A percentile compares a stretch with the other conserved stretches of the same genome.
Evolutionary conservation across 2,797 vertebrate genomes (phyloP).

Genomic region (Calcarius lapponicus): DNA sequence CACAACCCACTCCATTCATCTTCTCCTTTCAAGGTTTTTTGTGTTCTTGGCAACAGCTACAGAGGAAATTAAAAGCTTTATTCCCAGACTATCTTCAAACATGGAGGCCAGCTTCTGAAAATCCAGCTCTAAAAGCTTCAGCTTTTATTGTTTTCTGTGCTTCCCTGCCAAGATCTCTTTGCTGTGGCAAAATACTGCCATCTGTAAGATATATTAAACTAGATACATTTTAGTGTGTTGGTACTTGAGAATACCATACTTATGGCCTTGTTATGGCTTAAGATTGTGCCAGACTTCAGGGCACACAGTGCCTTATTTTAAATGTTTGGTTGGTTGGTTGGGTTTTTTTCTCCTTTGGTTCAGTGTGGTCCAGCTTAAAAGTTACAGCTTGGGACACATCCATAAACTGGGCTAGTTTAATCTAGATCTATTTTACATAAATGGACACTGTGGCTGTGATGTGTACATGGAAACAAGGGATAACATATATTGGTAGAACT

Average conservation of each 20-base stretch:
- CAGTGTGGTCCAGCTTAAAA: not conserved
- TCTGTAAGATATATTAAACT: not conserved
- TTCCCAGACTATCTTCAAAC: conserved; percentile 31
- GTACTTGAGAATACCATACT: not conserved
- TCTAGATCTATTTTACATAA: not conserved
- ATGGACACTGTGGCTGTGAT: not conserved
- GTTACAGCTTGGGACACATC: not conserved
- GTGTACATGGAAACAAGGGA: not conserved
- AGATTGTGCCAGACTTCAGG: not conserved
- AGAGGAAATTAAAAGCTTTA: conserved; percentile 43
- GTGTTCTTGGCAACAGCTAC: not conserved
- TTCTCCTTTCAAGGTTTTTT: not conserved
- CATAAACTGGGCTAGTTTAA: not conserved
- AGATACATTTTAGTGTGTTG: not conserved
- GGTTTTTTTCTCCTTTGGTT: not conserved
- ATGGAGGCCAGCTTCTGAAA: conserved; percentile 25
- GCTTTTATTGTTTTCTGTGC: conserved; percentile 16
- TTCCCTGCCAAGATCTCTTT: conserved; percentile 19
- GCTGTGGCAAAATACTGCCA: conserved; percentile 8
- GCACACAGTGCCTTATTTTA: not conserved
- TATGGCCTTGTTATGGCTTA: not conserved
- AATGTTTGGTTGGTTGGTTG: not conserved
- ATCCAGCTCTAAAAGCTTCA: conserved; percentile 6
- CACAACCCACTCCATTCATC: not conserved
- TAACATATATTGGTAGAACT: not conserved